A percentile compares a stretch with the other conserved stretches of the same genome.
phyloP scores from a whole-genome alignment of 2,113 vertebrate genomes.

The Brachirus orientalis region DNA sequence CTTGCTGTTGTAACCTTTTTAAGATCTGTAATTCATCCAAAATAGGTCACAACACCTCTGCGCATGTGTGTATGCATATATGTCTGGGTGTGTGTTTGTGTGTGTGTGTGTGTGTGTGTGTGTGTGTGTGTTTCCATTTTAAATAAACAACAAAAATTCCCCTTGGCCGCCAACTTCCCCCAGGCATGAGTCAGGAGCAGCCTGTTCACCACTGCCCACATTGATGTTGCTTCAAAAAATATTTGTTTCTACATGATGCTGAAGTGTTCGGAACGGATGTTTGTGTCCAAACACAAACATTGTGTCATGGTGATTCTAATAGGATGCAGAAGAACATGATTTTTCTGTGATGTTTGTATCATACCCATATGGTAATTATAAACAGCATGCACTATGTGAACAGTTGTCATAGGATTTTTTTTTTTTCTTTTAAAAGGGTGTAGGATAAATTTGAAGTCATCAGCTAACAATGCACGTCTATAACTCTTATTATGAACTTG shows the following conservation, averaged over 20 bases:
- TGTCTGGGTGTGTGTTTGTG: constrained; percentile 6
- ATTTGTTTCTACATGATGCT: constrained; percentile 16
- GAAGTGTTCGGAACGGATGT: not conserved
- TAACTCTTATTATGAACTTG: too few species aligned
- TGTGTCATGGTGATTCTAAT: not conserved
- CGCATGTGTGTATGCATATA: not conserved
- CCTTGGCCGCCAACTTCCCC: constrained; percentile 67
- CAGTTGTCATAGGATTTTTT: too few species aligned
- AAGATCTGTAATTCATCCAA: too few species aligned
- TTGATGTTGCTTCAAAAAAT: constrained; percentile 39
- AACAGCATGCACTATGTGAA: not conserved
- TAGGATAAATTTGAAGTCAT: too few species aligned
- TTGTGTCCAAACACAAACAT: not conserved
- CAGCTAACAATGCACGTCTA: too few species aligned
- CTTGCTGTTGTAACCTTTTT: not conserved
- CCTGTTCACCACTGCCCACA: constrained; percentile 30
- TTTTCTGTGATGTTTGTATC: not conserved
- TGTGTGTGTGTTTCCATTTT: constrained; percentile 35
- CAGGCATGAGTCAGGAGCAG: constrained; percentile 66
- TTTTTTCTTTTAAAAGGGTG: too few species aligned
- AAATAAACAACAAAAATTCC: constrained; percentile 67
- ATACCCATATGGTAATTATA: not conserved
- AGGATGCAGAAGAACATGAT: not conserved
- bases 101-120: constrained; percentile 27
- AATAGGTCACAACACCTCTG: too few species aligned